These are phyloP conservation scores for Pollimyrus isidori DNA, from an alignment of 2,113 vertebrate species.

Conservation along the genomic window DNA sequence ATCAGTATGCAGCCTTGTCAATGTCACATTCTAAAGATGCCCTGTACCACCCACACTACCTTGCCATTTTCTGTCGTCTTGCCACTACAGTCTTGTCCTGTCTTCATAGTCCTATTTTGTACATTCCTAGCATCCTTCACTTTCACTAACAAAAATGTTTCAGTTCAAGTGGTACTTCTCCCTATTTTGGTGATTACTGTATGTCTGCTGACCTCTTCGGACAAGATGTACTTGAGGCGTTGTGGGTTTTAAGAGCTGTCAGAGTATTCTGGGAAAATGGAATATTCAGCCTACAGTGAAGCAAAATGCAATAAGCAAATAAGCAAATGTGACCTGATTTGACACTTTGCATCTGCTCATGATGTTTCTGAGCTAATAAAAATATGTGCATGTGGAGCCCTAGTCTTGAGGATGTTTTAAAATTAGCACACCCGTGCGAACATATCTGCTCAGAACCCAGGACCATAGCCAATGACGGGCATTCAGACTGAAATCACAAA, in stretches of 20 bases:
- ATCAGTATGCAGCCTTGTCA: neutral
- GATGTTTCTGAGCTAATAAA: neutral
- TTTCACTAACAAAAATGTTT: neutral
- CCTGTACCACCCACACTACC: neutral
- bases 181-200: neutral
- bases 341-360: neutral
- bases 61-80: neutral
- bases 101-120: neutral
- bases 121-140: neutral
- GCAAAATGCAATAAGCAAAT: neutral
- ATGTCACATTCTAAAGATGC: neutral
- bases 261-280: neutral
- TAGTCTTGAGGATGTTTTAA: neutral
- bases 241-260: neutral
- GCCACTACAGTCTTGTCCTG: neutral
- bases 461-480: neutral
- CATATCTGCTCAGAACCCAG: neutral
- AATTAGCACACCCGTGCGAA: neutral
- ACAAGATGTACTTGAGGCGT: neutral
- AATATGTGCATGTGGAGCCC: neutral
- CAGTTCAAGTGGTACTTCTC: neutral
- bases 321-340: neutral
- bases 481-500: neutral
- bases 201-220: neutral
- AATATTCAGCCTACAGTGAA: neutral